Percentiles rank a stretch among this genome's conserved stretches.
Conservation (phyloP, 2,113 vertebrate genomes). For the Brachionichthys hirsutus region DNA sequence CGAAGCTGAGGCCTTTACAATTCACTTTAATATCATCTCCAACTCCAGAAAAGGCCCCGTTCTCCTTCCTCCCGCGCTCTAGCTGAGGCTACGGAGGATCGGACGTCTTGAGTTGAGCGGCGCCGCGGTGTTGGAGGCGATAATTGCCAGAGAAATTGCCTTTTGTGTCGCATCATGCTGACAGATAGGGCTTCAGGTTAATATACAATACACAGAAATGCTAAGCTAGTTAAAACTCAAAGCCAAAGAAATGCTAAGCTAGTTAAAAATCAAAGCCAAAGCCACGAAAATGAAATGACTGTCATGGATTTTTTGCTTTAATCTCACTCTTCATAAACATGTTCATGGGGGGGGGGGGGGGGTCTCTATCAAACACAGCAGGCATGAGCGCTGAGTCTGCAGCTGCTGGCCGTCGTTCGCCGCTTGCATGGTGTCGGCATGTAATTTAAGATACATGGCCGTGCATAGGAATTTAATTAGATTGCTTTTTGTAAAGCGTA, state of each 20-base stretch:
- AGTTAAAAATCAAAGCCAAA: constrained; percentile 22
- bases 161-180: constrained; percentile 18
- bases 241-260: constrained; percentile 5
- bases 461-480: constrained; percentile 71
- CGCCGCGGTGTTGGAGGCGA: constrained; percentile 2
- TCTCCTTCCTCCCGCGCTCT: not conserved
- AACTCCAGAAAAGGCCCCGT: constrained; percentile 1
- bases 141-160: constrained; percentile 41
- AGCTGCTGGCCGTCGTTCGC: constrained; percentile 29
- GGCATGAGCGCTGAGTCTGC: constrained; percentile 16
- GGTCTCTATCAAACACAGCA: constrained; percentile 18
- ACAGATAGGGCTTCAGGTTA: constrained; percentile 2
- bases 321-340: constrained; percentile 20
- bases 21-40: constrained; percentile 43
- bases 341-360: no score
- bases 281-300: constrained; percentile 30
- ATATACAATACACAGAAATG: constrained; percentile 13
- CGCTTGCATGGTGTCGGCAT: constrained; percentile 58
- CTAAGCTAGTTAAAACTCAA: constrained; percentile 2
- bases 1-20: constrained; percentile 47
- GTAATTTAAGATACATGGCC: constrained; percentile 68
- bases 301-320: constrained; percentile 36
- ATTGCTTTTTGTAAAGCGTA: constrained; percentile 43
- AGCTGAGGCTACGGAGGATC: constrained; percentile 24
- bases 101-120: constrained; percentile 36